These are phyloP conservation scores for Mythimna pallens DNA, from an alignment of 2,888 invertebrate genomes.

Conservation along the genomic window DNA sequence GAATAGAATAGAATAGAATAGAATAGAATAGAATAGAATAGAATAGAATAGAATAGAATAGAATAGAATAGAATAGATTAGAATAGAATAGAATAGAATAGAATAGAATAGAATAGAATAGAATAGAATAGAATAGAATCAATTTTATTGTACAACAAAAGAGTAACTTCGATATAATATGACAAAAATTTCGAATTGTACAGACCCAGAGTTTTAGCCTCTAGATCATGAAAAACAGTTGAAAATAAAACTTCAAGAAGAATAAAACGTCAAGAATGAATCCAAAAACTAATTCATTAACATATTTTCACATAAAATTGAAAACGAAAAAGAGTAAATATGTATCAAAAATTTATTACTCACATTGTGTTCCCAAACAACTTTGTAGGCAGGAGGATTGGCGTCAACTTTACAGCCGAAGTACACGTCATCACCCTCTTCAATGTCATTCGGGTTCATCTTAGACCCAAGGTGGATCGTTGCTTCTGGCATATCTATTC, in stretches of 20 bases:
- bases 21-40: no score
- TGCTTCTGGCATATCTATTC: slow-evolving; percentile 84
- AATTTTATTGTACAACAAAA: no score
- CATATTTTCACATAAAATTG: slow-evolving; percentile 27
- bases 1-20: no score
- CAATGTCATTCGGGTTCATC: slow-evolving; percentile 89
- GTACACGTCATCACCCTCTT: slow-evolving; percentile 89
- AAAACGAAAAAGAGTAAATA: slow-evolving; percentile 36
- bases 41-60: no score
- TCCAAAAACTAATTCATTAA: slow-evolving; percentile 23
- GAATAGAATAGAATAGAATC: no score
- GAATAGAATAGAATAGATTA: no score
- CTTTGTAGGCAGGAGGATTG: slow-evolving; percentile 89
- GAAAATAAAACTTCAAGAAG: no score
- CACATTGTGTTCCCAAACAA: slow-evolving; percentile 89
- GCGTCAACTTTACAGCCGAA: slow-evolving; percentile 88
- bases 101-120: no score
- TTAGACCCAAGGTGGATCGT: slow-evolving; percentile 86
- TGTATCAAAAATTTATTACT: slow-evolving; percentile 69
- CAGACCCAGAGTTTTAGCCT: neutral
- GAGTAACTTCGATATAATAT: no score
- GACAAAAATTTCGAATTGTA: no score
- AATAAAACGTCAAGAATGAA: slow-evolving; percentile 8
- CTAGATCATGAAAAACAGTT: neutral
- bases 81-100: no score